Base-by-base conservation (phyloP, 2,113 vertebrate species). In the Shinisaurus crocodilurus region DNA sequence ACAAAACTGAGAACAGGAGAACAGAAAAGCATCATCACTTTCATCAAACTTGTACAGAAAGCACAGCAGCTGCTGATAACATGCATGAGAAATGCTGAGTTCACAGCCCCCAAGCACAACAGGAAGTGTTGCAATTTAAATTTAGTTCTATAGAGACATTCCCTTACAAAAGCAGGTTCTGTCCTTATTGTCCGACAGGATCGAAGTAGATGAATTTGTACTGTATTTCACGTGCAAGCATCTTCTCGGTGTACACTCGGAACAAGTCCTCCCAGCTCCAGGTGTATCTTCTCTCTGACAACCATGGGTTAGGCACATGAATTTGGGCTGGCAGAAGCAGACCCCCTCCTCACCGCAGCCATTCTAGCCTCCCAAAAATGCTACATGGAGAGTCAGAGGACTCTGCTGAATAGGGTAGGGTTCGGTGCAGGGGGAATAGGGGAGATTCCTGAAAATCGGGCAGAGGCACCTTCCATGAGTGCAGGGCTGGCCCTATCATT, bases 141-240 rank as follows among this genome's bases (percentile, higher is more conserved):
- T 93, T 94, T 94, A 89, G 74, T 77, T 90, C 88, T 90, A 67
- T 82, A 90, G 91, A 94, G 96, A 95, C 91, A 93, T 93, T 25
- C 88, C 87, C 82, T 95, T 95, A 77, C 88, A 94, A 90, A 93
- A 93, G 85, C 72, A 90, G 84, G 91, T 48, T 88, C 18, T 92
- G 90, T 70, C 91, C 95, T 89, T 89, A 87, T 88, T 86, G 93
- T 93, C 85, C 94, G 93, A 94, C 93, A 94, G 90, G 75, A 85
- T 84, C 91, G 65, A 79, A 90, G 92, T 82, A 93, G 93, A 94
- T 92, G 90, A 93, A 95, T 57, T 91, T 72, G 93, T 87, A 85
- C 57, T 2, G 86, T 37, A 75, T 75, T 16, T 75, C n/a, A 23
- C 16, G 18, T 75, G 16, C n/a, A 75, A 40, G 37, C 32, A 34